phyloP scores from a whole-genome alignment of 2,797 vertebrate genomes.

The Eulemur albifrons region DNA sequence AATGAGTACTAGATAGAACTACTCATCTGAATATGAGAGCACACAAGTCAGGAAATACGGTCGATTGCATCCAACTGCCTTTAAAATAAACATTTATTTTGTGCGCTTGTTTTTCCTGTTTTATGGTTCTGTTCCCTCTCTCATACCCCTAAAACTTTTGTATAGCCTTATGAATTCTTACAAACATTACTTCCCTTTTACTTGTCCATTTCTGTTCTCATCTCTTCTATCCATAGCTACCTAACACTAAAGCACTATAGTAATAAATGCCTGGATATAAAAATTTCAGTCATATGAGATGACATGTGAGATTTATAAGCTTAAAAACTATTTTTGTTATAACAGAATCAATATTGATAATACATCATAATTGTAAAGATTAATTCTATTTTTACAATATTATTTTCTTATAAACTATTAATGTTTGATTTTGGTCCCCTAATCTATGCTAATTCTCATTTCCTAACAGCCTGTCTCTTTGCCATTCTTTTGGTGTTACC shows the following conservation, averaged over 20 bases:
- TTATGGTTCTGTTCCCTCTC: background rate
- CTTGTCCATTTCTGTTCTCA: background rate
- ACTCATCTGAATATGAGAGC: background rate
- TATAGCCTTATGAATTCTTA: background rate
- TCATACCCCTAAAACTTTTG: background rate
- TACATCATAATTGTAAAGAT: background rate
- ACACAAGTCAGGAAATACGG: background rate
- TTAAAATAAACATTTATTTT: background rate
- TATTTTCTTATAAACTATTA: background rate
- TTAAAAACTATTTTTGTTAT: background rate
- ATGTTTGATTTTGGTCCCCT: background rate
- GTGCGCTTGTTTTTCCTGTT: background rate
- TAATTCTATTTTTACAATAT: constrained; percentile 16
- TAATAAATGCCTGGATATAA: background rate
- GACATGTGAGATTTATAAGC: background rate
- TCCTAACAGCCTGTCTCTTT: background rate
- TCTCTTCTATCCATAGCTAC: background rate
- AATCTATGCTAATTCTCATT: background rate
- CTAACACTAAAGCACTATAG: background rate
- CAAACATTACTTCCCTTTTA: background rate
- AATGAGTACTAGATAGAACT: background rate
- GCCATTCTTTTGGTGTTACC: background rate
- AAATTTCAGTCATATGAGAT: background rate
- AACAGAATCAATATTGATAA: background rate
- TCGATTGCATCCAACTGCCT: background rate